phyloP scores from a whole-genome alignment of 2,888 invertebrate genomes.

The Cantharis rufa region DNA sequence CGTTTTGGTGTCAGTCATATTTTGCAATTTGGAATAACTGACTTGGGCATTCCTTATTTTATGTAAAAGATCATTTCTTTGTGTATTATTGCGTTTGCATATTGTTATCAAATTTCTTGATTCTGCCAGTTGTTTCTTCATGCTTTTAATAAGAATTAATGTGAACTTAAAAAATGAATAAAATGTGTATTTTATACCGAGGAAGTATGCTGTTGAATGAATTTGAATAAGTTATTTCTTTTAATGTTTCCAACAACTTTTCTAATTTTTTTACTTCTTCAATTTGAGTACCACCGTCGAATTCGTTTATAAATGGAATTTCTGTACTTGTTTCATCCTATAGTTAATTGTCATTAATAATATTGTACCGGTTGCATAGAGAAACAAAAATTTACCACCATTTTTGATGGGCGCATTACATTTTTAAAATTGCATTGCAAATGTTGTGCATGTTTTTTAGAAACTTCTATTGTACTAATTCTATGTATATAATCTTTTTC shows the following conservation, averaged over 20 bases:
- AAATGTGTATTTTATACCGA: neutral
- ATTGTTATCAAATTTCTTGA: neutral
- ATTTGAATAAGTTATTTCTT: neutral
- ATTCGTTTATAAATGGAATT: neutral
- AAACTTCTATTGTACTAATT: constrained; percentile 60
- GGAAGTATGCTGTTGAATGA: neutral
- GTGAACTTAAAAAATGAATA: neutral
- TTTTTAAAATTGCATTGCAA: constrained; percentile 37
- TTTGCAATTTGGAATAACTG: neutral
- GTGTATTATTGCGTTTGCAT: neutral
- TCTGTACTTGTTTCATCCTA: neutral
- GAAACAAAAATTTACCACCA: neutral
- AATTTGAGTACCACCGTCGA: neutral
- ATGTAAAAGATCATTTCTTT: neutral
- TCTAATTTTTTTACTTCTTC: neutral
- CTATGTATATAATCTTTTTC: constrained; percentile 67
- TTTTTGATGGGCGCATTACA: neutral
- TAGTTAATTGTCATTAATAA: neutral
- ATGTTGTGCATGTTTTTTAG: constrained; percentile 53
- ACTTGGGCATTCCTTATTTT: neutral
- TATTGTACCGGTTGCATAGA: neutral
- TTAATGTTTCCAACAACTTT: neutral
- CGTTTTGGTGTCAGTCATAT: neutral
- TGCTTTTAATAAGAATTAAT: neutral
- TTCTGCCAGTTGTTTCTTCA: neutral